phyloP scores from a whole-genome alignment of 2,888 invertebrate species.

The Tetanocera ferruginea region DNA sequence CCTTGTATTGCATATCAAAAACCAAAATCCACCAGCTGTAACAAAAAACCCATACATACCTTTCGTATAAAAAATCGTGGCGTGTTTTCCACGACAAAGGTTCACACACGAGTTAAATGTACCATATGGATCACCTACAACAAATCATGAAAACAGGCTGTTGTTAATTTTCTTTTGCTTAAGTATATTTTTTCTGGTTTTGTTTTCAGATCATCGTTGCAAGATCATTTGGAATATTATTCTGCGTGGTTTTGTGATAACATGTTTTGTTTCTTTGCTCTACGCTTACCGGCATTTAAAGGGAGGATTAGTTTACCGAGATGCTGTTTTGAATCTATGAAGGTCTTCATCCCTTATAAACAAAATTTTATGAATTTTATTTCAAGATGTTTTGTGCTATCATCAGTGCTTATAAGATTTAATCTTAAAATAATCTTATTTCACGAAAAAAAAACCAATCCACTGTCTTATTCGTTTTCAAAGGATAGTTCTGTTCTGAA shows the following conservation, averaged over 20 bases:
- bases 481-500: no score
- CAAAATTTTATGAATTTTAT: no score
- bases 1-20: neutral
- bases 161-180: neutral
- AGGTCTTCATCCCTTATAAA: neutral
- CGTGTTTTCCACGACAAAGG: neutral
- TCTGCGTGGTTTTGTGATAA: neutral
- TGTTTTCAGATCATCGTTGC: neutral
- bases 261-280: neutral
- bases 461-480: no score
- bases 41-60: neutral
- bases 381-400: no score
- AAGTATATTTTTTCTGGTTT: neutral
- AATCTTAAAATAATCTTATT: no score
- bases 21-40: neutral
- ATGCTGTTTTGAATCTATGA: neutral
- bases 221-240: neutral
- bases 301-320: neutral
- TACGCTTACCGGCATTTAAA: neutral
- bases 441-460: no score
- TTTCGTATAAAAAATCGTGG: neutral
- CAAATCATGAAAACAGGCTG: neutral
- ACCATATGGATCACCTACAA: conserved; percentile 2
- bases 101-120: neutral
- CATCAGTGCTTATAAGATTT: no score